These are phyloP conservation scores for Salvelinus sp. DNA, from an alignment of 2,113 vertebrate genomes.

Conservation along the genomic window DNA sequence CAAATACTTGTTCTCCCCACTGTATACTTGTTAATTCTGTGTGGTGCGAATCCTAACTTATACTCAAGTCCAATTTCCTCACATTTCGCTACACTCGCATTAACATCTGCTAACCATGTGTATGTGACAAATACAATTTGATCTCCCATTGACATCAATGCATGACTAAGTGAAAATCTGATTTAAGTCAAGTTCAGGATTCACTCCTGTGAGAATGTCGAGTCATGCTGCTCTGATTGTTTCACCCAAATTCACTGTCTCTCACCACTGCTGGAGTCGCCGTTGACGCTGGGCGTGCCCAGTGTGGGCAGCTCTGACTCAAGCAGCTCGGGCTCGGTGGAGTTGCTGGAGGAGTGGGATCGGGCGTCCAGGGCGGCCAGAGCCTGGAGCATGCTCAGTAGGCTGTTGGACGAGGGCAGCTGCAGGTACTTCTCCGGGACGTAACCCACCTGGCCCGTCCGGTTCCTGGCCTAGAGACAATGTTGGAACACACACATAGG, in stretches of 20 bases:
- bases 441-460: constrained; percentile 89
- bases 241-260: neutral
- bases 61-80: too few species aligned
- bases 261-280: constrained; percentile 72
- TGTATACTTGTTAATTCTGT: neutral
- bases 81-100: too few species aligned
- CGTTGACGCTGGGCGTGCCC: constrained; percentile 82
- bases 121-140: too few species aligned
- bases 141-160: neutral
- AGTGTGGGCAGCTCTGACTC: constrained; percentile 56
- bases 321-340: constrained; percentile 83
- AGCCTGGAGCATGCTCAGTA: constrained; percentile 97
- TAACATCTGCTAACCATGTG: too few species aligned
- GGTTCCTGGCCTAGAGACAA: constrained; percentile 86
- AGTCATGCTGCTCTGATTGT: neutral
- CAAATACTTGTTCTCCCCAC: too few species aligned
- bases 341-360: constrained; percentile 95
- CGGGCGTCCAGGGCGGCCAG: constrained; percentile 88
- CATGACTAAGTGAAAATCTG: too few species aligned
- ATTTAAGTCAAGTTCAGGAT: too few species aligned
- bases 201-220: neutral
- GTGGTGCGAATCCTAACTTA: too few species aligned
- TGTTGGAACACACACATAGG: neutral
- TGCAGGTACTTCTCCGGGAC: constrained; percentile 98
- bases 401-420: constrained; percentile 92